phyloP scores from a whole-genome alignment of 2,113 vertebrate species.

The Varanus komodoensis region DNA sequence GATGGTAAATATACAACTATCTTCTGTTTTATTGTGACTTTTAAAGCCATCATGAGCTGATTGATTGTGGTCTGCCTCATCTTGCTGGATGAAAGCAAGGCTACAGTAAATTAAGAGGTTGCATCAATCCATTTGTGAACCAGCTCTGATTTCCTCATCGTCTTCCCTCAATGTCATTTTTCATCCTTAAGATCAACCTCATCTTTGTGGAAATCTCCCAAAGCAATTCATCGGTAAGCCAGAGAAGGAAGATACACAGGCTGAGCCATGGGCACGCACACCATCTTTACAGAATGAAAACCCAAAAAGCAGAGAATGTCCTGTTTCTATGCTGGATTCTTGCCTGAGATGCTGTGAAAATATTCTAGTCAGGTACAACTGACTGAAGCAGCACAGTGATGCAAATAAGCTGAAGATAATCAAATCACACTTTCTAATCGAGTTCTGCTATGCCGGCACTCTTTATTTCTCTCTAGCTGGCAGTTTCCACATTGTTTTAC shows the following conservation, averaged over 20 bases:
- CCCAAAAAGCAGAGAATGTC: slow-evolving; percentile 1
- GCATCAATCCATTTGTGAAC: not conserved
- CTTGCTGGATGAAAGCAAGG: slow-evolving; percentile 59
- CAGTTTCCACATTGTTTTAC: slow-evolving; percentile 69
- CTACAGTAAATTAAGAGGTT: slow-evolving; percentile 58
- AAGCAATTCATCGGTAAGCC: slow-evolving; percentile 24
- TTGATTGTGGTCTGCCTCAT: slow-evolving; percentile 62
- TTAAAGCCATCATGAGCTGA: slow-evolving; percentile 55
- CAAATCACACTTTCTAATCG: slow-evolving; percentile 71
- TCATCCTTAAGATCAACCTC: slow-evolving; percentile 35
- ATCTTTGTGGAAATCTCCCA: slow-evolving; percentile 39
- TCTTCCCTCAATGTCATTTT: slow-evolving; percentile 11
- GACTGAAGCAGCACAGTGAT: slow-evolving; percentile 63
- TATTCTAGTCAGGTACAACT: slow-evolving; percentile 59
- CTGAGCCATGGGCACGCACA: not conserved
- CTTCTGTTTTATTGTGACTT: slow-evolving; percentile 62
- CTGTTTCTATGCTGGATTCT: slow-evolving; percentile 28
- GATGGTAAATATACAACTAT: slow-evolving; percentile 53
- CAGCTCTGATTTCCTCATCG: slow-evolving; percentile 19
- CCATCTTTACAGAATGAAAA: not conserved
- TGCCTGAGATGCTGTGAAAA: slow-evolving; percentile 35
- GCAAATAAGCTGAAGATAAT: slow-evolving; percentile 73
- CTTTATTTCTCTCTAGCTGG: slow-evolving; percentile 65
- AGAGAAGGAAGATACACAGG: slow-evolving; percentile 37
- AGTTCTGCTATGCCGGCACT: slow-evolving; percentile 71